Evolutionary conservation across 92 coral and sea anemone genomes (phyloP), one percentile per base, ranked within the genome.

Genomic region (Anthopleura xanthogrammica): DNA sequence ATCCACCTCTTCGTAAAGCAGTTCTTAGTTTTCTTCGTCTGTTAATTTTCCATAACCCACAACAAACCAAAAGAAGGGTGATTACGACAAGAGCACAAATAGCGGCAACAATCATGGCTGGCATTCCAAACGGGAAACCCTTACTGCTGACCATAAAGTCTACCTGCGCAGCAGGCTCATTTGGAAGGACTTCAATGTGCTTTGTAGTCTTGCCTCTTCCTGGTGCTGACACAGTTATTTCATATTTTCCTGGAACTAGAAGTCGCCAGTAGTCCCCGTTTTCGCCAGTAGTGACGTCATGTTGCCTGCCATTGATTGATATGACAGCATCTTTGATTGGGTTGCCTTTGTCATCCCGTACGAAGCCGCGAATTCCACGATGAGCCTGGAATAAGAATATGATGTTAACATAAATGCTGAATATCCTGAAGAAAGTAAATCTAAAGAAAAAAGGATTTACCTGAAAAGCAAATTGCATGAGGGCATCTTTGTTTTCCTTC

Each of bases 251-350:
- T 52, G 97, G 98, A 55, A 92, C 90, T 64, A 94, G 91, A 41
- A 97, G 79, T 42, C 99, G 96, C 98, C 98, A 97, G 89, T 87
- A 97, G 85, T 97, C 99, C 71, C 99, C 99, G 85, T 94, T 91
- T 77, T 91, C 91, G 29, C 92, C 91, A 50, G 99, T 83, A 19
- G 93, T 95, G 84, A 97, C 95, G 87, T 85, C 92, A 83, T 97
- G 98, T 40, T 89, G 78, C 43, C 92, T 92, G n/a, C 90, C 98
- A 41, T 85, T 86, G 71, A 97, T 80, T 22, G 87, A 85, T 58
- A 97, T 89, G 16, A 76, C 87, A 41, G 99, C 98, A 75, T 91
- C 90, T 62, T 89, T 41, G 81, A 97, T 77, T 7, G 99, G 91
- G 29, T 88, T 88, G 74, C 94, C 96, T 77, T 93, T 72, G 22